phyloP scores from a whole-genome alignment of 2,113 vertebrate species.

The Protobothrops flavoviridis region DNA sequence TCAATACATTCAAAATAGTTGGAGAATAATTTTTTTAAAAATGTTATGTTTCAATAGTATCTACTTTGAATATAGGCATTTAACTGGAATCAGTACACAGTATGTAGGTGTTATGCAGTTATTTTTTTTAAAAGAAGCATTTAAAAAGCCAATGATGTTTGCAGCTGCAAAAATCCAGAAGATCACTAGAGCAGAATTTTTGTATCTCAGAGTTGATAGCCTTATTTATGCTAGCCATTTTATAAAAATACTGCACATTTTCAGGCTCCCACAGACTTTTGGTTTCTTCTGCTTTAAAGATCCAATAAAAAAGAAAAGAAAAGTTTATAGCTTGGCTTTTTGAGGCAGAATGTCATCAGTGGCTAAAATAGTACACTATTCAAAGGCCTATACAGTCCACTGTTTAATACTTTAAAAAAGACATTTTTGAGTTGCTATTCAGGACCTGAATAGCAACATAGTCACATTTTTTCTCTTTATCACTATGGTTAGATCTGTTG shows the following conservation, averaged over 20 bases:
- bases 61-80: not conserved
- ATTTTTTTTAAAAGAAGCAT: not conserved
- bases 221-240: not conserved
- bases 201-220: not conserved
- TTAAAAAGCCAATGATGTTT: not conserved
- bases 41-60: not conserved
- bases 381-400: not conserved
- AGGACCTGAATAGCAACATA: not conserved
- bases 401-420: not conserved
- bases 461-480: not conserved
- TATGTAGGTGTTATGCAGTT: not conserved
- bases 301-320: not conserved
- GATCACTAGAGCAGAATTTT: not conserved
- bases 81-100: not conserved
- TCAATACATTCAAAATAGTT: not conserved
- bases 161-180: not conserved
- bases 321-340: not conserved
- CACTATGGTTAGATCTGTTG: not conserved
- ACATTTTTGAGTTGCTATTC: not conserved
- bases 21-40: not conserved
- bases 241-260: not conserved
- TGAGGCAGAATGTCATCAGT: not conserved
- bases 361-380: not conserved
- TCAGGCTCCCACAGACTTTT: not conserved
- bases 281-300: not conserved